phyloP scores from a whole-genome alignment of 2,797 vertebrate species.

The Ispidina picta region DNA sequence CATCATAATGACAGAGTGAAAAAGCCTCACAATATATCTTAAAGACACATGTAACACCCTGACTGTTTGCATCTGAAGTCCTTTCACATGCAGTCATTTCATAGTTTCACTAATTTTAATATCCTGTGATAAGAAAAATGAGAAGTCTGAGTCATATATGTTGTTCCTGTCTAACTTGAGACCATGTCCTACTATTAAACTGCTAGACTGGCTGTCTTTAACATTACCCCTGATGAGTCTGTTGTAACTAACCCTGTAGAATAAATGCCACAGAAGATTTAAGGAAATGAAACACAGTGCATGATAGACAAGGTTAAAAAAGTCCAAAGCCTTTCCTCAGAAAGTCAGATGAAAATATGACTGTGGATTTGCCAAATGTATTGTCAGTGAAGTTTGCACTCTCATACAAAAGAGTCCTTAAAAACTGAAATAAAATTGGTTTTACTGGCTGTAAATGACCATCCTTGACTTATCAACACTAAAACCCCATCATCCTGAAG shows the following conservation, averaged over 20 bases:
- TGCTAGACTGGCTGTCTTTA: not conserved
- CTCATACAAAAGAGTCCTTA: not conserved
- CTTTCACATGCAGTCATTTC: not conserved
- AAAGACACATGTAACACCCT: not conserved
- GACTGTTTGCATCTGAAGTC: not conserved
- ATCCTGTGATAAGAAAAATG: not conserved
- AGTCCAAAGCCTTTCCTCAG: not conserved
- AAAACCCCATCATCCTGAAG: not conserved
- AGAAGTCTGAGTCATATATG: not conserved
- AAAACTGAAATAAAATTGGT: not conserved
- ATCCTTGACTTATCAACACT: not conserved
- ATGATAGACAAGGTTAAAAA: not conserved
- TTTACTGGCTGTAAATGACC: not conserved
- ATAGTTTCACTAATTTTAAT: not conserved
- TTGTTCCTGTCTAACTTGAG: not conserved
- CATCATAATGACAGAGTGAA: not conserved
- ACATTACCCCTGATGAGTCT: not conserved
- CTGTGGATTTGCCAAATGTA: not conserved
- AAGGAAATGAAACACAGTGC: not conserved
- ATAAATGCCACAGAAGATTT: not conserved
- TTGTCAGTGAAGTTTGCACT: not conserved
- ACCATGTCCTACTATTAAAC: not conserved
- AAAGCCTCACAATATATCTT: not conserved
- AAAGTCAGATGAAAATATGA: not conserved
- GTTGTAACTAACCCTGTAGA: not conserved